A percentile compares a stretch with the other conserved stretches of the same genome.
Evolutionary conservation across 2,113 vertebrate genomes (phyloP).

Genomic region (Epinephelus moara): DNA sequence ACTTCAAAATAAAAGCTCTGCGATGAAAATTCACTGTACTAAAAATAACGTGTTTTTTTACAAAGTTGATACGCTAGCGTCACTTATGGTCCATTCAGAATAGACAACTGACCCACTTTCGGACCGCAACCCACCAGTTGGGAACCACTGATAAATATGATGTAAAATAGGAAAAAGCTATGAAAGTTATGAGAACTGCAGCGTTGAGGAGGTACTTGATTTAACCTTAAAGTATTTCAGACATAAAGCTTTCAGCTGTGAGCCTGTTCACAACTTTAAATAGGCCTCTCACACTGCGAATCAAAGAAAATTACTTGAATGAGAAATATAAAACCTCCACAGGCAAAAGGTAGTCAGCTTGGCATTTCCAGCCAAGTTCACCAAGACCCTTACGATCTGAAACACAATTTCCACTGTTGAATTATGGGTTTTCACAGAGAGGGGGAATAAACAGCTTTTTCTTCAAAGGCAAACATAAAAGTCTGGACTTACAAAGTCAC

Average conservation of each 20-base stretch:
- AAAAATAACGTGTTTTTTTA: no score
- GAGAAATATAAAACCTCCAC: conserved; percentile 10
- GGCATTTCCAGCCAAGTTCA: neutral
- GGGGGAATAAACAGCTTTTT: conserved; percentile 15
- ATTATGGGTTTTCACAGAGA: neutral
- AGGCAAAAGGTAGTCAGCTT: conserved; percentile 7
- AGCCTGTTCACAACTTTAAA: conserved; percentile 11
- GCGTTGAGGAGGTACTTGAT: neutral
- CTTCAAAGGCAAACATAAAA: conserved; percentile 55
- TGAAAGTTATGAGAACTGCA: no score
- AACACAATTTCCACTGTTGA: neutral
- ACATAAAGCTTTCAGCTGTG: conserved; percentile 1
- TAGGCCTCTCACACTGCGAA: neutral
- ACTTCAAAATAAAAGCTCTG: no score
- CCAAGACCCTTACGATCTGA: conserved; percentile 3
- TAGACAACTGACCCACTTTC: no score
- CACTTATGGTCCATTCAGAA: no score
- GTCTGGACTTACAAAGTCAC: conserved; percentile 28
- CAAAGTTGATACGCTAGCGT: no score
- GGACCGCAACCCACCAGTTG: no score
- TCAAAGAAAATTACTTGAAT: conserved; percentile 17
- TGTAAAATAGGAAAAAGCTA: no score
- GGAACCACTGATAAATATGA: no score
- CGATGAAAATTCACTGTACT: no score
- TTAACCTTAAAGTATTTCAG: neutral